Base-by-base conservation (phyloP, 2,113 vertebrate genomes). In the Nannospalax galili region DNA sequence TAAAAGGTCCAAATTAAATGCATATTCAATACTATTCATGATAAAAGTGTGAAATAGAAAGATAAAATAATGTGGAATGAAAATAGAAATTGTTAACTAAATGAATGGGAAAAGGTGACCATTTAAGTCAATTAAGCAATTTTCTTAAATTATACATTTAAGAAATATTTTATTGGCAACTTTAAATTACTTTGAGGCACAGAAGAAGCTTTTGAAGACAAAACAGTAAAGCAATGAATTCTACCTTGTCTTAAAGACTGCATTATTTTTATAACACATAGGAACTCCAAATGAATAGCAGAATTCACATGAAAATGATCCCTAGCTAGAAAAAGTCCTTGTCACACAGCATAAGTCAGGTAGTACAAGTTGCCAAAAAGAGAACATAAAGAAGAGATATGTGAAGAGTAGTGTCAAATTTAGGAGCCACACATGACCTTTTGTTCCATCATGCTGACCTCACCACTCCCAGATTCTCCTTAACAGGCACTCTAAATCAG, bases 1-100 rank as follows among this genome's bases (percentile, higher is more conserved):
- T 94, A 96, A 10, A 45, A 5, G 69, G 48, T 56, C 17, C 30
- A 84, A 93, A 96, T 77, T 90, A 94, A 95, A 87, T 62, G 72
- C 16, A 84, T 74, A 77, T 67, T 81, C 37, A 90, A 81, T 72
- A 92, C 88, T 94, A 56, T 92, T 95, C 72, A 93, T 45, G 82
- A 74, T 48, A 79, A 7, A 73, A 84, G 45, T 40, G 84, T 81
- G 28, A 90, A 90, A 90, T 81, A 52, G 75, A 96, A 94, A 72
- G 91, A 95, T 92, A 90, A 95, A 28, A 35, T 70, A 45, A 45
- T 91, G 22, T 45, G 52, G 58, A 90, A 92, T 90, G 28, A 92
- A 37, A 92, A 73, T 40, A 81, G 42, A 90, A 93, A 92, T 84
- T 84, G 56, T 74, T 69, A 95, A 72, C 58, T 89, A 88, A 90